Evolutionary conservation across 2,888 invertebrate species (phyloP).

Genomic region (Antheraea yamamai): DNA sequence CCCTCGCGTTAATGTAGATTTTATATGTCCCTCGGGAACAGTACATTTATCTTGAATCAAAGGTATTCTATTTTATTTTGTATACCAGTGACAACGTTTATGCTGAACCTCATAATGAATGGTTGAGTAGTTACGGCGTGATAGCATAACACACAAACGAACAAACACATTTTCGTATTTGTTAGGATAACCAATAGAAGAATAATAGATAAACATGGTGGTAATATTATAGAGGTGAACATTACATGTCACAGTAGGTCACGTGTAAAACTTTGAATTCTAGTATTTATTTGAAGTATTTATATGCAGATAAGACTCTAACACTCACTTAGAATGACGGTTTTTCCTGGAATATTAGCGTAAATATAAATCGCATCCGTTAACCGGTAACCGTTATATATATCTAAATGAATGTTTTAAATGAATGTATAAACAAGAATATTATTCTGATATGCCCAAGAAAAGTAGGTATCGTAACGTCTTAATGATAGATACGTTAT

Average conservation of each 20-base stretch:
- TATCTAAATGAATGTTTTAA: neutral
- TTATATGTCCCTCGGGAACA: no score
- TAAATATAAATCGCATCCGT: neutral
- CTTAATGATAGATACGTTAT: constrained; percentile 6
- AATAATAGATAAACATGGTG: neutral
- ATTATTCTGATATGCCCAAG: neutral
- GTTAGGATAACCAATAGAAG: no score
- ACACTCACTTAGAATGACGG: neutral
- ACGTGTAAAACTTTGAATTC: neutral
- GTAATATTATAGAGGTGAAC: neutral
- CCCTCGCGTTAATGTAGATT: no score
- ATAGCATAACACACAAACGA: no score
- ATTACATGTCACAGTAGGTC: neutral
- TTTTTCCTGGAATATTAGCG: neutral
- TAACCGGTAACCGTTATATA: neutral
- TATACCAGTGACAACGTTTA: no score
- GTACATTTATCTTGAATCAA: no score
- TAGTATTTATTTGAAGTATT: no score
- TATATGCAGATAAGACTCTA: neutral
- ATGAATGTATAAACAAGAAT: neutral
- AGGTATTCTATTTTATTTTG: no score
- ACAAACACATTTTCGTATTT: no score
- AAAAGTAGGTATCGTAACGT: constrained; percentile 7
- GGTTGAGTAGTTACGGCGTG: no score
- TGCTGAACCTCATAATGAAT: no score